phyloP scores from a whole-genome alignment of 2,888 invertebrate species.

The Candidula unifasciata region DNA sequence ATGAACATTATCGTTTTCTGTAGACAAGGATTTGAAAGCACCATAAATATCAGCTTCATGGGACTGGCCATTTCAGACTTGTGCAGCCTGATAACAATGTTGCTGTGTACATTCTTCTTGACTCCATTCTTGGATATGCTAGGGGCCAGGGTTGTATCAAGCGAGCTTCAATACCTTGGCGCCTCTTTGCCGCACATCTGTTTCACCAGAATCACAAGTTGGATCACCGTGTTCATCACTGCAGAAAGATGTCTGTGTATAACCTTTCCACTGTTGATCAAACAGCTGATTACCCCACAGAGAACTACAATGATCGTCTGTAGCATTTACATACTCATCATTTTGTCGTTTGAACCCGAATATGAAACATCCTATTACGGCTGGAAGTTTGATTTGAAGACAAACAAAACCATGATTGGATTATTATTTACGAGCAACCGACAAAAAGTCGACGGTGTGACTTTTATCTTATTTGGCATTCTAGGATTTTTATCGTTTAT shows the following conservation, averaged over 20 bases:
- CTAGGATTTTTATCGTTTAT: background rate
- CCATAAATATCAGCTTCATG: background rate
- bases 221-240: conserved; percentile 31
- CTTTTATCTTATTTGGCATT: background rate
- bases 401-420: conserved; percentile 19
- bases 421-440: background rate
- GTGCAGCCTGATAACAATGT: no score
- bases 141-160: background rate
- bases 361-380: no score
- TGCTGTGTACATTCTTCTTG: no score
- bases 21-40: no score
- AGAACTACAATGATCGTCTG: background rate
- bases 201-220: no score
- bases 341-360: background rate
- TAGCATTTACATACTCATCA: background rate
- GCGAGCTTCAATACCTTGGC: background rate
- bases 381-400: background rate
- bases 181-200: background rate
- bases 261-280: background rate
- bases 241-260: conserved; percentile 33
- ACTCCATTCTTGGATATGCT: no score
- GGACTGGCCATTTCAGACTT: conserved; percentile 2
- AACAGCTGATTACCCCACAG: background rate
- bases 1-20: no score
- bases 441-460: background rate